Evolutionary conservation across 2,888 invertebrate species (phyloP).

Genomic region (Drosophila cognata): DNA sequence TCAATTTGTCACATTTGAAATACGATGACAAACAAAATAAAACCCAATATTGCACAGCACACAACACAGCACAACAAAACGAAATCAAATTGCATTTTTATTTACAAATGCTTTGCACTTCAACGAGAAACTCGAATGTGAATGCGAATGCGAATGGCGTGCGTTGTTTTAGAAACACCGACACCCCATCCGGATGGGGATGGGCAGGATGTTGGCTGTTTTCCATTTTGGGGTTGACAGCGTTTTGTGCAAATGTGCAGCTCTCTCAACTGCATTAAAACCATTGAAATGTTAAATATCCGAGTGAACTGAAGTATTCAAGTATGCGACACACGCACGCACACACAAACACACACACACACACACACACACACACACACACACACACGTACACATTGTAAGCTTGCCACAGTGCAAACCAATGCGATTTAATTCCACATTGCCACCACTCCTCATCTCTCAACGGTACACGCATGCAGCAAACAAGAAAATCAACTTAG

Average conservation of each 20-base stretch:
- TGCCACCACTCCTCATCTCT: background rate
- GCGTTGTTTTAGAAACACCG: constrained; percentile 53
- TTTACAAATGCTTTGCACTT: constrained; percentile 78
- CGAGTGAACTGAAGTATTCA: constrained; percentile 21
- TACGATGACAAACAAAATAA: constrained; percentile 72
- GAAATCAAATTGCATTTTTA: constrained; percentile 82
- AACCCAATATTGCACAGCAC: constrained; percentile 9
- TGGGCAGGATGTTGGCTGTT: background rate
- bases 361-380: too few relatives aligned
- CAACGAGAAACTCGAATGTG: constrained; percentile 36
- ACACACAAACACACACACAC: background rate
- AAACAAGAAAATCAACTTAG: constrained; percentile 84
- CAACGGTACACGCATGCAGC: constrained; percentile 3
- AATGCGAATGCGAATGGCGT: constrained; percentile 23
- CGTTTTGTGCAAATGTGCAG: constrained; percentile 37
- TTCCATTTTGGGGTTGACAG: constrained; percentile 26
- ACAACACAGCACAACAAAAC: constrained; percentile 54
- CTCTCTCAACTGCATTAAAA: constrained; percentile 38
- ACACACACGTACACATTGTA: constrained; percentile 7
- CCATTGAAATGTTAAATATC: constrained; percentile 54
- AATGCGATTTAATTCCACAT: constrained; percentile 33
- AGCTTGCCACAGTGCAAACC: constrained; percentile 19
- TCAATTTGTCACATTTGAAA: constrained; percentile 80
- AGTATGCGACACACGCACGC: constrained; percentile 4
- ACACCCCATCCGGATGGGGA: constrained; percentile 4